Conservation (phyloP, 2,888 invertebrate genomes). For the Nomada goodeniana region DNA sequence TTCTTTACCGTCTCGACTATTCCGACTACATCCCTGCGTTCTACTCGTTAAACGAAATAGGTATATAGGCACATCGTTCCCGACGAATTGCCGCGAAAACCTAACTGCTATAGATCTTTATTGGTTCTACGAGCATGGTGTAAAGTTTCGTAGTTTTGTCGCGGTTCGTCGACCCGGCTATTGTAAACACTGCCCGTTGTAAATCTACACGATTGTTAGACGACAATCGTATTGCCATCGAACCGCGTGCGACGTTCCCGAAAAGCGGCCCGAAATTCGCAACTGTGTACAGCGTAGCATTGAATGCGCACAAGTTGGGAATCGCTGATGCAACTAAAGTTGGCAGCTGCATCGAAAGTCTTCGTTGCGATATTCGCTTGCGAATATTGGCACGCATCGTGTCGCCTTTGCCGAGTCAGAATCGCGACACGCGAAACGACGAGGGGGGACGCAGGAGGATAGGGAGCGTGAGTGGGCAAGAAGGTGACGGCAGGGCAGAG, state of each 20-base stretch:
- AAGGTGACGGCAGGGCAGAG: neutral
- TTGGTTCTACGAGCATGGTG: neutral
- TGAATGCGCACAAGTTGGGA: conserved; percentile 33
- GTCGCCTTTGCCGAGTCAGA: conserved; percentile 28
- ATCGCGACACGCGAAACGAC: neutral
- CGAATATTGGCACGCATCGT: conserved; percentile 50
- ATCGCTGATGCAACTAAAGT: conserved; percentile 36
- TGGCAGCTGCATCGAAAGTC: conserved; percentile 51
- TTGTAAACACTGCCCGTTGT: neutral
- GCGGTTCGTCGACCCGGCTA: neutral
- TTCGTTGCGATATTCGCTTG: conserved; percentile 47
- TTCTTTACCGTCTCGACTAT: neutral
- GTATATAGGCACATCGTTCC: neutral
- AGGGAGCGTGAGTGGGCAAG: neutral
- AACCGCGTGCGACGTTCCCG: neutral
- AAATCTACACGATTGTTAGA: neutral
- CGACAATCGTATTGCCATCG: neutral
- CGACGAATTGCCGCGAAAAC: neutral
- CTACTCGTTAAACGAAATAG: neutral
- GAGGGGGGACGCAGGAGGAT: neutral
- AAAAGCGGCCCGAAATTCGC: conserved; percentile 4
- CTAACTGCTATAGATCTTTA: neutral
- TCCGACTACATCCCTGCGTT: neutral
- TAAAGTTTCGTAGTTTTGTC: neutral
- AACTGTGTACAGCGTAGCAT: neutral